Evolutionary conservation across 30 jellyfish, hydroid and myxozoan genomes (phyloP), one percentile per base, ranked within the genome.

Genomic region (Aurelia sp.): DNA sequence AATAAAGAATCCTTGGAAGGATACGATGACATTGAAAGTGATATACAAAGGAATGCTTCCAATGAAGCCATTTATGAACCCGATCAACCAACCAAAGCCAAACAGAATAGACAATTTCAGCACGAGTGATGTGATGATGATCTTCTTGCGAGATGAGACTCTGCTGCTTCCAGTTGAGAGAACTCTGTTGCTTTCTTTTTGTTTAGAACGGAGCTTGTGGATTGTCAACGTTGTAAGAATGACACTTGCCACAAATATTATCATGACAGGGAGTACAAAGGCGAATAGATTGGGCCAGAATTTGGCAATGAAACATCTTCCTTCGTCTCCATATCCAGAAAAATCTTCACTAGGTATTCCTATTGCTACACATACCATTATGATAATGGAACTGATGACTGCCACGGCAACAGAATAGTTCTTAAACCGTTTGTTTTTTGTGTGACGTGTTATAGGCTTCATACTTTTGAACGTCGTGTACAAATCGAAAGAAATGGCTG

Each of bases 401-500:
- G 13, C 13, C 16, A 27, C 72, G 11, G 16, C 72, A 27, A 21
- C 9, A 27, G 30, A 19, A 62, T 62, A 11, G 17, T 19, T 62
- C 4, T 27, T 62, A 13, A 62, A 62, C 72, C 37, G 72, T 21
- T 62, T 62, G 72, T 27, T 62, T 62, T 27, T 21, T 0, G 35
- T 0, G 15, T 19, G 37, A 21, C 37, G 13, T 62, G 35, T 27
- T 19, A 21, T 62, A 9, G 30, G 30, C 30, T 19, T 19, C 37
- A 27, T 21, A 13, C 30, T 19, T 62, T 21, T 27, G 37, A 62
- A 62, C 35, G 72, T 62, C 6, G 37, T 62, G 72, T 19, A 62
- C 15, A 62, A 62, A 62, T 62, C 72, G 17, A 62, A 11, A 9
- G 72, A 62, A 62, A 62, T 62, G 72, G 37, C 37, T 62, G 72